phyloP scores from a whole-genome alignment of 2,888 invertebrate genomes.

The Galeruca laticollis region DNA sequence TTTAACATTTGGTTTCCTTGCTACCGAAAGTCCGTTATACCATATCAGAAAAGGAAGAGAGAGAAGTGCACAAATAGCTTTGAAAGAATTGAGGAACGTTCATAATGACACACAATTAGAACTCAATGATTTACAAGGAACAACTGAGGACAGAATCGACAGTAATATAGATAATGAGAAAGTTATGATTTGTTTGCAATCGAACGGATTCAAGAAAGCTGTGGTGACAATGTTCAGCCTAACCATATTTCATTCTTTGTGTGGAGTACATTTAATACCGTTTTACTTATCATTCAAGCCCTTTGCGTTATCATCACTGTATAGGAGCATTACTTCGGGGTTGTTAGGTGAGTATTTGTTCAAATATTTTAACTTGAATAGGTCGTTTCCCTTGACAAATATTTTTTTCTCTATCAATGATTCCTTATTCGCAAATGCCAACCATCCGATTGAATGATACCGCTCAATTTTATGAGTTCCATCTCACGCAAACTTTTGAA shows the following conservation, averaged over 20 bases:
- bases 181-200: constrained; percentile 20
- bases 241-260: background rate
- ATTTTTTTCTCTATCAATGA: no score
- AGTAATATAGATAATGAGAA: background rate
- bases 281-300: background rate
- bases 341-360: background rate
- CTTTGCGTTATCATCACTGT: background rate
- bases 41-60: background rate
- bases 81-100: background rate
- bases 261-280: background rate
- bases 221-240: background rate
- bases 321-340: background rate
- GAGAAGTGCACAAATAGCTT: background rate
- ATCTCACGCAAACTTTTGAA: no score
- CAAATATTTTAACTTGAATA: background rate
- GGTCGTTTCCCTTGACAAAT: background rate
- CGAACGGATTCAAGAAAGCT: constrained; percentile 6
- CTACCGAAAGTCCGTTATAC: constrained; percentile 8
- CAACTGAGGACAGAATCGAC: background rate
- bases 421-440: no score
- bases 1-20: background rate
- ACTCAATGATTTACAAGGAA: background rate
- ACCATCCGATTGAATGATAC: no score
- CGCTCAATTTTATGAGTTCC: no score
- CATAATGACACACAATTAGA: background rate